Evolutionary conservation across 2,797 vertebrate genomes (phyloP), one percentile per base, ranked within the genome.

Genomic region (Chelmon rostratus): DNA sequence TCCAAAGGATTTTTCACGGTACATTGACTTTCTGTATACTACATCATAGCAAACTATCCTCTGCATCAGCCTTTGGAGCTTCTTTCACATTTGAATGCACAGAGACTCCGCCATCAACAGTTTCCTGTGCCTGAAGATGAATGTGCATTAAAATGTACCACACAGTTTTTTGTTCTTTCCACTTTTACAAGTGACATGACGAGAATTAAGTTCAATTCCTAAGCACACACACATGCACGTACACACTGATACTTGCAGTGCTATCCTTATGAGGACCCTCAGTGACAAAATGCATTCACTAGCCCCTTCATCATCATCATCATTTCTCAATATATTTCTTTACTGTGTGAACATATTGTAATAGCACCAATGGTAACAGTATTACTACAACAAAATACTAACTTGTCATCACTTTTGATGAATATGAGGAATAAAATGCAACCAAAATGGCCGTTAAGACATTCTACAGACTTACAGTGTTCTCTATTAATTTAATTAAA

Each of bases 51-150:
- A 81, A 52, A 72, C 78, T 62, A 47, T 69, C 68, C 53, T 73
- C 73, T 53, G 58, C 63, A 59, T 78, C 74, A 77, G 73, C 76
- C 69, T 70, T 64, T 67, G 69, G 69, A 86, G 53, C 44, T 66
- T 64, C 59, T 64, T 85, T 91, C 82, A 86, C 75, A 84, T 84
- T 23, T 73, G 70, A 72, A 81, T 75, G 80, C 62, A 76, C 82
- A 82, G 31, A 78, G 42, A 67, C 62, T 64, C 28, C n/a, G 52
- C 61, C 76, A 50, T 52, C 67, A 79, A 71, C 79, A 58, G 50
- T 54, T 77, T 68, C 78, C 67, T 64, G 31, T 50, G 54, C 71
- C 81, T 52, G n/a, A 56, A 56, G 73, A 80, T 54, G 56, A 77
- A 79, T 68, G 49, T 40, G 72, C 68, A 63, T 70, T 35, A 53